Evolutionary conservation across 1,140 invertebrate genomes (phyloP).

Genomic region (Luehdorfia chinensis): DNA sequence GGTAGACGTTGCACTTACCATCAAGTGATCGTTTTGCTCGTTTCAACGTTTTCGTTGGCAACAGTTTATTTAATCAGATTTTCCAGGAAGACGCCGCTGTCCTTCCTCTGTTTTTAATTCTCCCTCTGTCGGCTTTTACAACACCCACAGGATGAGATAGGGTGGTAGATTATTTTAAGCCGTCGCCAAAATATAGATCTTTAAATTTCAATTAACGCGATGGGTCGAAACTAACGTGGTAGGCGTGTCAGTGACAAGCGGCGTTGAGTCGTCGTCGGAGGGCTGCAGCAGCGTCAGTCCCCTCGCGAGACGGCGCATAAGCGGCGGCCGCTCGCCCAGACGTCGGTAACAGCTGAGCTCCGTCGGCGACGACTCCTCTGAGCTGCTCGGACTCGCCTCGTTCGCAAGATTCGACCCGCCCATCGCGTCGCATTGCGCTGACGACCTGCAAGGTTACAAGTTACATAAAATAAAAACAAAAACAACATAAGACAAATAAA

Average conservation of each 20-base stretch:
- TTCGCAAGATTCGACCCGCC: conserved; percentile 49
- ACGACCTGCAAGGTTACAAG: conserved; percentile 57
- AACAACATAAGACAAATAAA: too few relatives aligned
- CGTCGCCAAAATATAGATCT: too few relatives aligned
- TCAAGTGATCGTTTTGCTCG: too few relatives aligned
- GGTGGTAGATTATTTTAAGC: too few relatives aligned
- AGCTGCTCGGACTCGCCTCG: conserved; percentile 83
- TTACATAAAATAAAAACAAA: neutral
- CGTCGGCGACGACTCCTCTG: conserved; percentile 92
- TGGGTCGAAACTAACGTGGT: conserved; percentile 64
- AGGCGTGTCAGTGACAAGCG: conserved; percentile 70
- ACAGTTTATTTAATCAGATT: too few relatives aligned
- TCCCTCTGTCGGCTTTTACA: too few relatives aligned
- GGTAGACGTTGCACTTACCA: too few relatives aligned
- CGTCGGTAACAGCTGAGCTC: conserved; percentile 91
- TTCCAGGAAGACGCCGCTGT: too few relatives aligned
- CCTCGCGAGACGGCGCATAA: conserved; percentile 87
- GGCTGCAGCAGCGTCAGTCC: conserved; percentile 78
- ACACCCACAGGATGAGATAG: too few relatives aligned
- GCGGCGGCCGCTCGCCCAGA: conserved; percentile 87
- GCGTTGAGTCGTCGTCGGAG: conserved; percentile 74
- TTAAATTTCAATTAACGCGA: too few relatives aligned
- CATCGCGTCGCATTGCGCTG: conserved; percentile 72
- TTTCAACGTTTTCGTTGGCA: too few relatives aligned
- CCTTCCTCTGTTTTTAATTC: too few relatives aligned